These are phyloP conservation scores for Coccyzus lansbergi DNA, from an alignment of 2,797 vertebrate species.

Conservation along the genomic window DNA sequence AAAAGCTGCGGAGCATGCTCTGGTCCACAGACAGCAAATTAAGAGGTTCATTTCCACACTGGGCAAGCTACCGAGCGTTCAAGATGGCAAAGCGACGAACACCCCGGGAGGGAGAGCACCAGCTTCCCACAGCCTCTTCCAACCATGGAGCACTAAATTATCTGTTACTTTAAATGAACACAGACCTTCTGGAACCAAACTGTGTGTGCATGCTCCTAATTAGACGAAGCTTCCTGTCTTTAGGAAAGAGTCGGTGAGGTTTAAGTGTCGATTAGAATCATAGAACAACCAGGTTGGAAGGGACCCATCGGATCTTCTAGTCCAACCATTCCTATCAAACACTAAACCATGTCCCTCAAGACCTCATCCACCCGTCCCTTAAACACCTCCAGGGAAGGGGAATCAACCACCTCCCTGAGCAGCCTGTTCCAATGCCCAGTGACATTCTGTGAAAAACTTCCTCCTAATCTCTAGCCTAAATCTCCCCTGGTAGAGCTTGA, in stretches of 20 bases:
- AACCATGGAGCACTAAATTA: neutral
- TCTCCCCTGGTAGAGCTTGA: no score
- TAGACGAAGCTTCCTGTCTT: neutral
- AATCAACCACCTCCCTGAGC: no score
- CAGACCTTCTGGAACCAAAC: neutral
- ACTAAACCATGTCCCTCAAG: no score
- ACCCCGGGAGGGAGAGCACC: neutral
- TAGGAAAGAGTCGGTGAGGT: neutral
- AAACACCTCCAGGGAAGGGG: no score
- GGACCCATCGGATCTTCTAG: no score
- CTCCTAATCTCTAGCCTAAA: no score
- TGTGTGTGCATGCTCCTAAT: neutral
- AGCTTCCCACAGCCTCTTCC: neutral
- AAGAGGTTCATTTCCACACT: neutral
- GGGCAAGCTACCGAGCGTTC: fast-evolving
- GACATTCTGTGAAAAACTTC: no score
- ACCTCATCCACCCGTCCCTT: no score
- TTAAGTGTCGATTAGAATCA: fast-evolving
- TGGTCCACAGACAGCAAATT: fast-evolving
- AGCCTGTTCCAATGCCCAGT: no score
- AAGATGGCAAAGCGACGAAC: fast-evolving
- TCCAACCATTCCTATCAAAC: no score
- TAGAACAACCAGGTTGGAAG: no score
- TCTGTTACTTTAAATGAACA: neutral
- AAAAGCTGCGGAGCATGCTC: neutral